Evolutionary conservation across 2,888 invertebrate genomes (phyloP), one percentile per base, ranked within the genome.

Genomic region (Pedicia rivosa): DNA sequence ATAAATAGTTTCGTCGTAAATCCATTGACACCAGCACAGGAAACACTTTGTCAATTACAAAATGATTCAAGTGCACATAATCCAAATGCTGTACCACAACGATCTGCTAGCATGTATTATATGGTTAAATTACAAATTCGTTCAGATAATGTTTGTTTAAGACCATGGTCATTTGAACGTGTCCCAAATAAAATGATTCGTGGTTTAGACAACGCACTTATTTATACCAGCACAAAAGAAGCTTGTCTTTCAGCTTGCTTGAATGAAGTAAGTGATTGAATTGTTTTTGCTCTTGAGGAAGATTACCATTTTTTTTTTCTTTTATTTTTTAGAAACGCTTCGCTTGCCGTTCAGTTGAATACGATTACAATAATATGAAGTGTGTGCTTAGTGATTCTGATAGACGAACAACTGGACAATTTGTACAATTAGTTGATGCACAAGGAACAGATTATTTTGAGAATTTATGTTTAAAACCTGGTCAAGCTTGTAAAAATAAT

Each of bases 1-100:
- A n/a, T n/a, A n/a, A n/a, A n/a, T n/a, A 88, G 88, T 64, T 91
- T 91, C 61, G 90, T 91, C 26, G 70, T 88, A 42, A 91, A 91
- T 59, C 91, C 91, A 7, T 60, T 91, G 53, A 86, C 88, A 42
- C 90, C 91, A 2, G 78, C 84, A 39, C 91, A 90, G 64, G 88
- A 90, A 59, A 90, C 90, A 7, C 68, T 86, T 42, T 90, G 90
- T 56, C 76, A 88, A 55, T 67, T 91, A 49, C 90, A 90, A 61
- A 91, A 91, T 61, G 90, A 90, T 57, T 90, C 91, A 0, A 78
- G 83, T 46, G 87, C 90, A 35, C 81, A 80, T 53, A 88, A 90
- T 58, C 90, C 90, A 0, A 77, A 80, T 47, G 84, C 84, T 8
- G 71, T 75, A 36, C 82, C 90, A 2, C 78, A 78, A 60, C 68